Base-by-base conservation (phyloP, 2,888 invertebrate genomes). In the Protonemura montana region DNA sequence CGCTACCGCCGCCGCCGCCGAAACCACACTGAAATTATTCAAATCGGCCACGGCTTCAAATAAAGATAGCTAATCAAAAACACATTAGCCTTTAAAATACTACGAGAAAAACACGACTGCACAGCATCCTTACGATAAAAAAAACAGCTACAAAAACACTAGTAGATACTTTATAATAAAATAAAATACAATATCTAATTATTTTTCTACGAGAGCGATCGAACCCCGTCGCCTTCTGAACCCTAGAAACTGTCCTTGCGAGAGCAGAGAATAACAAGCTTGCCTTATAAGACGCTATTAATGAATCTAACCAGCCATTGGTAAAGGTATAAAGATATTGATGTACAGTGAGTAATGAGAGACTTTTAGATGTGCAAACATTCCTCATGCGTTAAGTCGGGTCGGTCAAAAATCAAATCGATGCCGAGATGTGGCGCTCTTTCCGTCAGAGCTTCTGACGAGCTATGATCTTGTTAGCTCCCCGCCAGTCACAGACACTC, bases 61-160 rank as follows among this genome's bases (percentile, higher is more conserved):
- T 30, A 81, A 78, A 81, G 28, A 5, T 30, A 81, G 30, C 59
- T 28, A 83, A 83, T 83, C 83, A 83, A 83, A 83, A 83, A 83
- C 83, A 28, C 83, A 83, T 83, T 83, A 83, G 83, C 42, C 42
- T 41, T 83, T n/a, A 41, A 83, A 83, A 83, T 42, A 83, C 25
- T 35, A n/a, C 29, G n/a, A 81, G 16, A 42, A 82, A 83, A 83
- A 83, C 83, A 42, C 59, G 59, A 10, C 28, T 78, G 27, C 29
- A 25, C 78, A 78, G 78, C 78, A 26, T 29, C 10, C 78, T 16
- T 2, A 27, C 28, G 78, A 25, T n/a, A 28, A 78, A 28, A 77
- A 25, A 78, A 78, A 78, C 77, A 78, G 78, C 2, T 78, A 78
- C 10, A 78, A 28, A 29, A 28, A 78, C 78, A 78, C 29, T 78